A percentile compares a stretch with the other conserved stretches of the same genome.
Conservation (phyloP, 1,140 invertebrate genomes). For the Drosophila elegans region DNA sequence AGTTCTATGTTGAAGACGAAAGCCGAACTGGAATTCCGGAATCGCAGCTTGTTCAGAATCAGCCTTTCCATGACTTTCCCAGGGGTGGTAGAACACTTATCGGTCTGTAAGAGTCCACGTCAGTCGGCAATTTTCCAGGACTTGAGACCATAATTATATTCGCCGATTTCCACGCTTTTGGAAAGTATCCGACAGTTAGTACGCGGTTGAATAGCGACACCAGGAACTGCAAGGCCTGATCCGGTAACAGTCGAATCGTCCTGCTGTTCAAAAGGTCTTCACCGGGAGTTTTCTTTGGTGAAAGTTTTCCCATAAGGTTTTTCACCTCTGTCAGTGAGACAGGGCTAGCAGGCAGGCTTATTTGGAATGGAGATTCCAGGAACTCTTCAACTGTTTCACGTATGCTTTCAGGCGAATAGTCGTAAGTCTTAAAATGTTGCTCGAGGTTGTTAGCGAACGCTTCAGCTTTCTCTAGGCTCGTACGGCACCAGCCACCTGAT, state of each 20-base stretch:
- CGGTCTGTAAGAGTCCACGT: neutral
- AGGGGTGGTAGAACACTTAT: no score
- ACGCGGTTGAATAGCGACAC: neutral
- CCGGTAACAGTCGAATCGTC: no score
- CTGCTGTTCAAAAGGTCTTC: no score
- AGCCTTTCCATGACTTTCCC: no score
- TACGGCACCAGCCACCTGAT: neutral
- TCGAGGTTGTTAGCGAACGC: neutral
- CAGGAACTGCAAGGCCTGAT: neutral
- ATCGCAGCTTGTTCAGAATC: no score
- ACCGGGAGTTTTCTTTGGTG: no score
- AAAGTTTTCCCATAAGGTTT: neutral
- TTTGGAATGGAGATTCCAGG: no score
- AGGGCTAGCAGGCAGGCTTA: neutral
- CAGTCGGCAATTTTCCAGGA: neutral
- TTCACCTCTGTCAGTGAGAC: constrained; percentile 1
- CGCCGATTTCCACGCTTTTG: constrained; percentile 1
- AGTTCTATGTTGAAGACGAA: no score
- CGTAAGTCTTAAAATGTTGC: neutral
- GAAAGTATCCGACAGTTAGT: constrained; percentile 15
- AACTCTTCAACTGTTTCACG: no score
- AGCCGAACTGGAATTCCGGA: no score
- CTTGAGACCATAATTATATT: constrained; percentile 6
- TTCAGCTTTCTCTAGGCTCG: no score
- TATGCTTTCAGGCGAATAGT: neutral